Evolutionary conservation across 2,113 vertebrate genomes (phyloP), one percentile per base, ranked within the genome.

Genomic region (Xiphias gladius): DNA sequence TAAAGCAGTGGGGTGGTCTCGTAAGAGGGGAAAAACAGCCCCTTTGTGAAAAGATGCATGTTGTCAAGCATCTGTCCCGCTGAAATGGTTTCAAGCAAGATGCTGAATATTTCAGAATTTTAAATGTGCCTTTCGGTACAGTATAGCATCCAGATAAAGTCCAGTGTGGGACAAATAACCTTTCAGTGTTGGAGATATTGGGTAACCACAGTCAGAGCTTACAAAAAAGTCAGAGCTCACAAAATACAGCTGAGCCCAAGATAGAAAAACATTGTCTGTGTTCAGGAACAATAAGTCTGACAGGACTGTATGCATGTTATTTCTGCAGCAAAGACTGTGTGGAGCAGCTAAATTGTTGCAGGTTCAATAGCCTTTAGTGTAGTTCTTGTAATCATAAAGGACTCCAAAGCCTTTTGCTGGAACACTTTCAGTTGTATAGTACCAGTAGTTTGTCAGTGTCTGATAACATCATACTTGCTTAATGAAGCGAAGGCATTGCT

Each of bases 361-460:
- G 28, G 30, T 70, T 63, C 30, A 71, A 37, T 43, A 78, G 43
- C 57, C n/a, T 64, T 63, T 22, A 28, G 32, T 54, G 20, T 2
- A 4, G 39, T 73, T 3, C 4, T 55, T 70, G 66, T 30, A 62
- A 11, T 22, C 24, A 54, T 35, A 39, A 61, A 35, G 20, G 6
- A 74, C 26, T 48, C 41, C 8, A 52, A 68, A 70, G 39, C 48
- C 43, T 62, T 68, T 37, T 54, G 48, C 35, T 57, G 68, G 24
- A 55, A 68, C 28, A 46, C 76, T 61, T 63, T 65, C 35, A 66
- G 6, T 12, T 50, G 17, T 20, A 20, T 26, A 50, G 30, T 37
- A 22, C n/a, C 28, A 65, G 37, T 24, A 70, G 57, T 84, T 75
- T 83, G 35, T 80, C 63, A 54, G 14, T 76, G 84, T 66, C 69